These are phyloP conservation scores for Labia minor DNA, from an alignment of 2,888 invertebrate species.

Conservation along the genomic window DNA sequence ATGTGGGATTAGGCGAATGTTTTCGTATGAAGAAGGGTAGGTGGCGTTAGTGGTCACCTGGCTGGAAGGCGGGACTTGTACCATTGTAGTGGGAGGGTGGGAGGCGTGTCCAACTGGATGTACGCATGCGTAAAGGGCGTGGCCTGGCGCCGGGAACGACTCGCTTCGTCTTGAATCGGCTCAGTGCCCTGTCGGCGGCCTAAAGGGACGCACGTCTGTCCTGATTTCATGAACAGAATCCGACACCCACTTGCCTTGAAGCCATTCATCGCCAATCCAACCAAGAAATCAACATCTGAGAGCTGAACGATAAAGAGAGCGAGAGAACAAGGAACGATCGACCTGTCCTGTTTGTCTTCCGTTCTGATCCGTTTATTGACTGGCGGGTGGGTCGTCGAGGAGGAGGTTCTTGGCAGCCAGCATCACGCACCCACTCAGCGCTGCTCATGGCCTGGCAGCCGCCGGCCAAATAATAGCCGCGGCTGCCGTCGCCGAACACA, in stretches of 20 bases:
- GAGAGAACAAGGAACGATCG: no score
- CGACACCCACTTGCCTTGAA: neutral
- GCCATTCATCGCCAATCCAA: neutral
- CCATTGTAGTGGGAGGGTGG: no score
- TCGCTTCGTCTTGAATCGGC: neutral
- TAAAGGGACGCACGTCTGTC: neutral
- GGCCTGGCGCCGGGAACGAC: neutral
- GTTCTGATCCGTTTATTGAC: no score
- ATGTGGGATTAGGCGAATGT: no score
- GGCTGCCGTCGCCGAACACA: neutral
- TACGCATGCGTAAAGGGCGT: neutral
- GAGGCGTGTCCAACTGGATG: neutral
- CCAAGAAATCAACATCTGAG: neutral
- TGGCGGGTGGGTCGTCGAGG: neutral
- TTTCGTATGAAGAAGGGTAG: no score
- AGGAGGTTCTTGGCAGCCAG: neutral
- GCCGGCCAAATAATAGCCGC: neutral
- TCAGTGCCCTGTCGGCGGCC: conserved; percentile 13
- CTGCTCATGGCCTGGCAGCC: neutral
- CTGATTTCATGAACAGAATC: no score
- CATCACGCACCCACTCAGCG: neutral
- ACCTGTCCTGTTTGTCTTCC: no score
- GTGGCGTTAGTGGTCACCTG: no score
- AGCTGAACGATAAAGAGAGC: no score
- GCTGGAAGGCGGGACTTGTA: no score